phyloP scores from a whole-genome alignment of 2,113 vertebrate species.

The Cricetomys ansorgei region DNA sequence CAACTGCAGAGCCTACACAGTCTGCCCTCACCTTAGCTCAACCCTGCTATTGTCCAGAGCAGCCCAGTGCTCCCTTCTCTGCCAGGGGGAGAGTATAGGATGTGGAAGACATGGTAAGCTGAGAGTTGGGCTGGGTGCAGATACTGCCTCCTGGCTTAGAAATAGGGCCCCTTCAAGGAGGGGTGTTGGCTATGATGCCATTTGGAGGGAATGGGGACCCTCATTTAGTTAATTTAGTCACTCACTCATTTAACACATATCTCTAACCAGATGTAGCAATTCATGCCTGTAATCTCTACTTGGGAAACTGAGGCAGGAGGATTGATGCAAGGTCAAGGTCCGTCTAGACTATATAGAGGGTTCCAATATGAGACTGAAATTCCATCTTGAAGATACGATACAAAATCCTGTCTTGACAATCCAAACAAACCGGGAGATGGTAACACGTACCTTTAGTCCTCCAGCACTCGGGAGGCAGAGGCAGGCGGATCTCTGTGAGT shows the following conservation, averaged over 20 bases:
- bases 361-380: no score
- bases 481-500: no score
- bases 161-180: fast-evolving
- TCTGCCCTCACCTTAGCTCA: neutral
- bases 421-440: no score
- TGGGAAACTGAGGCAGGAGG: neutral
- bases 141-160: neutral
- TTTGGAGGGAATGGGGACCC: neutral
- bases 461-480: no score
- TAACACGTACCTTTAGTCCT: no score
- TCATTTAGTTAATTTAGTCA: neutral
- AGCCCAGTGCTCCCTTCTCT: neutral
- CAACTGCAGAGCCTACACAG: fast-evolving
- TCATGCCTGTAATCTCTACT: neutral
- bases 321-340: neutral
- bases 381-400: no score
- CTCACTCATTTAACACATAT: neutral
- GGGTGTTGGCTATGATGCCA: neutral
- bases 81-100: neutral
- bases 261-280: neutral
- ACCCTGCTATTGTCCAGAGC: neutral
- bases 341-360: neutral
- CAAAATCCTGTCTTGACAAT: neutral
- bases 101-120: fast-evolving
- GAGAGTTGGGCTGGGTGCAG: fast-evolving